phyloP scores from a whole-genome alignment of 2,888 invertebrate species.

The Keiferia lycopersicella region DNA sequence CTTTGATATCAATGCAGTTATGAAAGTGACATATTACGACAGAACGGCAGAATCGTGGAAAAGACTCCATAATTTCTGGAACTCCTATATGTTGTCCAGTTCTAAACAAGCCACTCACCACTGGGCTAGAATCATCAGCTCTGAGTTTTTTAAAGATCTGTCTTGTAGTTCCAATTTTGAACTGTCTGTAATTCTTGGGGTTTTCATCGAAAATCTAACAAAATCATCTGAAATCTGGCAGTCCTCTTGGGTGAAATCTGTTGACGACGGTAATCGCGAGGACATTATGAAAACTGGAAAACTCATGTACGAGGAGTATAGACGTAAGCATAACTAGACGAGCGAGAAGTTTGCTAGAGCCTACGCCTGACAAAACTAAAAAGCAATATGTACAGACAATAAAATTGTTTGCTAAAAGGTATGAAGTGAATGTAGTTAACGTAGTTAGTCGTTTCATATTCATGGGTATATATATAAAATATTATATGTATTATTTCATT shows the following conservation, averaged over 20 bases:
- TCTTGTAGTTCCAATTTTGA: slow-evolving; percentile 34
- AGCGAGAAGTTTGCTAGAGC: too few species aligned
- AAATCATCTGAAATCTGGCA: slow-evolving; percentile 32
- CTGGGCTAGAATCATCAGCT: slow-evolving; percentile 38
- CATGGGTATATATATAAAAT: too few species aligned
- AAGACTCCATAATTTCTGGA: slow-evolving; percentile 29
- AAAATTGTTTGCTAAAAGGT: too few species aligned
- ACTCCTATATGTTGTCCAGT: slow-evolving; percentile 27
- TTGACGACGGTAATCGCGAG: slow-evolving; percentile 19
- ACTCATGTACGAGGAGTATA: slow-evolving; percentile 22
- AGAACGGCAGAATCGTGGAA: slow-evolving; percentile 33
- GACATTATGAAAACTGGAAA: slow-evolving; percentile 10
- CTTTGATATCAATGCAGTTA: neutral
- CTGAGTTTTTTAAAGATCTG: slow-evolving; percentile 32
- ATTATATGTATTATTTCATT: too few species aligned
- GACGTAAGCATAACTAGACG: neutral
- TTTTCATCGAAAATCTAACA: slow-evolving; percentile 33
- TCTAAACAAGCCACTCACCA: slow-evolving; percentile 29
- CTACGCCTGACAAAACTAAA: too few species aligned
- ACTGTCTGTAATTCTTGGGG: slow-evolving; percentile 34
- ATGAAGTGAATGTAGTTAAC: too few species aligned
- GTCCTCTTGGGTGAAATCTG: slow-evolving; percentile 33
- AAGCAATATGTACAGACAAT: too few species aligned
- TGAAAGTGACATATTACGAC: slow-evolving; percentile 28
- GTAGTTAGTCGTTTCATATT: too few species aligned